Evolutionary conservation across 2,113 vertebrate genomes (phyloP), one percentile per base, ranked within the genome.

Genomic region (Hippocampus abdominalis): DNA sequence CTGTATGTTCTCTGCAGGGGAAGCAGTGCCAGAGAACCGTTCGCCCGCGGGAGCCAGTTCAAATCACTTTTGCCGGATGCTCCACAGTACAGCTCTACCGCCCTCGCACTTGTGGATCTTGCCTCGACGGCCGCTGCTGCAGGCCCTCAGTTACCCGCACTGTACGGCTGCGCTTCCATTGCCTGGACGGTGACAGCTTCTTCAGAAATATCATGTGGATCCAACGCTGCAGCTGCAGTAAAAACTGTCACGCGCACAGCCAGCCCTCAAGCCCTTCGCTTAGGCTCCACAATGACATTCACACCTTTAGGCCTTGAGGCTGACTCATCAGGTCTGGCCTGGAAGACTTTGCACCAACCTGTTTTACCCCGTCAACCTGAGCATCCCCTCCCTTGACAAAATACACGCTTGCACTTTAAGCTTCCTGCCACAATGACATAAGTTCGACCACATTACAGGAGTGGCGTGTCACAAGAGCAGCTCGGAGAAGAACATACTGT

Each of bases 261-360:
- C 6, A 8, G 48, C 20, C 68, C 39, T 73, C 84, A 6, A 65
- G 69, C 5, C 84, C 88, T 7, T 80, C 76, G 1, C 10, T 92
- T 74, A 87, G 77, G 77, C 84, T 93, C 57, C 84, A 91, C 87
- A 91, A 91, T 3, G 92, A 93, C 86, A 89, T 92, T 77, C 92
- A 93, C 84, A 92, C 77, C 73, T 93, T 92, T 79, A 81, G 74
- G 9, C 78, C 83, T 73, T 91, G 73, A 86, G 56, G 61, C 44
- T 15, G 56, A 49, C 68, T 36, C 48, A 18, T 11, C 11, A 8
- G 4, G 40, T 64, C 51, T 29, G 10, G 42, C 16, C 29, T 1
- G 15, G 29, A 27, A 64, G 61, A 69, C 72, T 49, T 32, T 64
- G 42, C 61, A 42, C 48, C 54, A 7, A 8, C 32, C 51, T 29